Percentiles rank a stretch among this genome's conserved stretches.
Evolutionary conservation across 1,140 invertebrate species (phyloP).

Genomic region (Papilio aristodemus): DNA sequence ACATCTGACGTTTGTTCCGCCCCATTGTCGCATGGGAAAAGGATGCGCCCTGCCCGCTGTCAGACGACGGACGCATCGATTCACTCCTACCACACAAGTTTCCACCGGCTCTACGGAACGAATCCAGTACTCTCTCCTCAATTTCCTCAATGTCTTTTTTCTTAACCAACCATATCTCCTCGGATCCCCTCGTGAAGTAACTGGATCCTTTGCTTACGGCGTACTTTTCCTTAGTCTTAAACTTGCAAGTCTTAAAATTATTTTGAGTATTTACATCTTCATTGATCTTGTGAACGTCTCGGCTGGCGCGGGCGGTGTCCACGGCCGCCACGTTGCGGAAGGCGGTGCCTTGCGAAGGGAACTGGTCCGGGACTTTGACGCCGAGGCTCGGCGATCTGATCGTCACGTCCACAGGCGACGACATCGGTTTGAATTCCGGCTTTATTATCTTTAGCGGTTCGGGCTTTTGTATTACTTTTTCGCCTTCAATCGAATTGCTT

Average conservation of each 20-base stretch:
- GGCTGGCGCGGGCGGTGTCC: conserved; percentile 48
- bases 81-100: conserved; percentile 61
- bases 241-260: conserved; percentile 70
- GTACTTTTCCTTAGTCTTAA: conserved; percentile 68
- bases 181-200: conserved; percentile 71
- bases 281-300: conserved; percentile 50
- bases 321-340: conserved; percentile 70
- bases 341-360: conserved; percentile 71
- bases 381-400: conserved; percentile 71
- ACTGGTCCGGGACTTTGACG: conserved; percentile 65
- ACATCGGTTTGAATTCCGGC: conserved; percentile 70
- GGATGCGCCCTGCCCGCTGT: conserved; percentile 55
- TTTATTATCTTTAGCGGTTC: conserved; percentile 74
- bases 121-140: conserved; percentile 71
- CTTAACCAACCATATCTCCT: conserved; percentile 76
- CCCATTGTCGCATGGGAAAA: conserved; percentile 67
- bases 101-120: conserved; percentile 67
- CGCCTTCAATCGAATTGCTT: conserved; percentile 45
- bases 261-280: conserved; percentile 65
- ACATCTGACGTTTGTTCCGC: conserved; percentile 58
- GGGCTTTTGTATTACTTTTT: conserved; percentile 55
- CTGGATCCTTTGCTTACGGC: conserved; percentile 71
- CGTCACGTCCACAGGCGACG: conserved; percentile 62
- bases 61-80: conserved; percentile 63
- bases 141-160: conserved; percentile 77